Base-by-base conservation (phyloP, 2,797 vertebrate genomes). In the Sebastes reedi region DNA sequence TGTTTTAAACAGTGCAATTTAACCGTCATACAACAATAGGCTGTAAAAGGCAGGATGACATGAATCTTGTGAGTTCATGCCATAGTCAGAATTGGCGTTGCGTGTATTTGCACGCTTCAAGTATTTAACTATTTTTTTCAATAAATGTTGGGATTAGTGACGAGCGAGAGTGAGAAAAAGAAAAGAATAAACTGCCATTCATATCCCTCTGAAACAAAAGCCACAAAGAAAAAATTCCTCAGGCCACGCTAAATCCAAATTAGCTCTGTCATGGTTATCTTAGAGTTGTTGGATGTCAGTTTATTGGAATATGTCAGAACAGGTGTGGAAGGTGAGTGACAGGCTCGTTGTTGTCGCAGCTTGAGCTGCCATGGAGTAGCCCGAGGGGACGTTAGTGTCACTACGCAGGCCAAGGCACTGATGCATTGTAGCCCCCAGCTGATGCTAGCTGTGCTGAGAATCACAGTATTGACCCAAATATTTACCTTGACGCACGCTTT, bases 141-240 rank as follows among this genome's bases (percentile, higher is more conserved):
- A 84, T 83, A 84, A 77, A 86, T 79, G 54, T 67, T 80, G 83
- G 83, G 78, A 89, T 86, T 88, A 88, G 81, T 64, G 76, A 75
- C 55, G 80, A 86, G 46, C 58, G 86, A 34, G 74, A 82, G 64
- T 75, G 77, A 69, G 58, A 50, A 67, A 77, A 72, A 55, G 32
- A 42, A 60, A 22, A 75, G 55, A 85, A 85, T 50, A 54, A 74
- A 58, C 55, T 81, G 77, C 72, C 83, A 84, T 69, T 86, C 82
- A 86, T 76, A 86, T 62, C 56, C 18, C 20, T 54, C 10, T 39
- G 60, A 86, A 88, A 89, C 74, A 84, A 83, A 83, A 60, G 32
- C 54, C 67, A 46, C 39, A 72, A 75, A 79, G 72, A 79, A 79
- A 75, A 32, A 39, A 69, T 42, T 77, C 79, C 13, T 39, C 55